Percentiles rank a stretch among this genome's conserved stretches.
These are phyloP conservation scores for Macrotrachela quadricornifera DNA, from an alignment of 1,140 invertebrate species.

Conservation along the genomic window DNA sequence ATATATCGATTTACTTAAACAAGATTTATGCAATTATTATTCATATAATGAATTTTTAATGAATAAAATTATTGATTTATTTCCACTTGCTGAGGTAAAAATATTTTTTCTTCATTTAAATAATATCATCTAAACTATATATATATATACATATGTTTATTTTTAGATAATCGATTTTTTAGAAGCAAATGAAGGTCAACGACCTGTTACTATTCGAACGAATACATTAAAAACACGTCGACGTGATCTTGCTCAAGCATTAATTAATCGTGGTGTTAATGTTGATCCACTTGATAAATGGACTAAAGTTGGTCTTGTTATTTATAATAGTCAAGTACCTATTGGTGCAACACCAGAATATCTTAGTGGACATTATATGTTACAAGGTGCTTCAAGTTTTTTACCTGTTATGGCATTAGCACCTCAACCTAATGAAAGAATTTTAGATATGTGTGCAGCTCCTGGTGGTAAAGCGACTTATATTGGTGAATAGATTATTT, in stretches of 20 bases:
- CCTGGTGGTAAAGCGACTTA: conserved; percentile 95
- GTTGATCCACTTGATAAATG: conserved; percentile 91
- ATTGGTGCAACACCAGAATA: conserved; percentile 95
- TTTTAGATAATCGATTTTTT: conserved; percentile 52
- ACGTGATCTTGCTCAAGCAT: conserved; percentile 69
- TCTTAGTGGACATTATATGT: conserved; percentile 88
- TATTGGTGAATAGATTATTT: conserved; percentile 46
- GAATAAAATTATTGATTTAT: conserved; percentile 75
- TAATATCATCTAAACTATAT: no score
- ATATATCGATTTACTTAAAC: conserved; percentile 49
- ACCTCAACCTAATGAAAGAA: conserved; percentile 78
- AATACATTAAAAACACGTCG: conserved; percentile 84
- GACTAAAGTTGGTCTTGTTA: conserved; percentile 89
- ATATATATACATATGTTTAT: not conserved
- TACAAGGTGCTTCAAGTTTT: conserved; percentile 89
- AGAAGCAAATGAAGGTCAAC: conserved; percentile 80
- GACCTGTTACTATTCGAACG: conserved; percentile 80
- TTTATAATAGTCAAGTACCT: conserved; percentile 85
- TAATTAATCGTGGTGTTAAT: conserved; percentile 89
- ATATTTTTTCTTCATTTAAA: not conserved
- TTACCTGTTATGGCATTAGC: conserved; percentile 85
- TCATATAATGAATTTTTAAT: conserved; percentile 91
- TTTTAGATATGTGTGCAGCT: conserved; percentile 88
- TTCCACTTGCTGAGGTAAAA: conserved; percentile 45
- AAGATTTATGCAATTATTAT: conserved; percentile 78